Evolutionary conservation across 1,140 invertebrate species (phyloP).

Genomic region (Dendroctonus valens): DNA sequence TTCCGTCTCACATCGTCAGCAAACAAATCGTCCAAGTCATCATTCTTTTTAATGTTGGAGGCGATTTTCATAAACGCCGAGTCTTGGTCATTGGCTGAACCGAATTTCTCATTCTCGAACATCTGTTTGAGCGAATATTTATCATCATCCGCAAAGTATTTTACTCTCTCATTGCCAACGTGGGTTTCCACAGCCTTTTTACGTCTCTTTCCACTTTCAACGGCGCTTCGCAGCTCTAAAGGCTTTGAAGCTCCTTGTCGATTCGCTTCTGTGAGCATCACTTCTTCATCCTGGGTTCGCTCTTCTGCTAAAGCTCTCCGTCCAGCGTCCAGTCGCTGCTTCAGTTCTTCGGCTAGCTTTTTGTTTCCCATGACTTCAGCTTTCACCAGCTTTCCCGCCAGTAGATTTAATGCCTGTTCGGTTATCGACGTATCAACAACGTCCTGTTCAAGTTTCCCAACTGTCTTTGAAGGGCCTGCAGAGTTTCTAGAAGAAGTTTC

Average conservation of each 20-base stretch:
- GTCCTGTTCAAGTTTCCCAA: too few species aligned
- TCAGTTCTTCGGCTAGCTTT: constrained; percentile 67
- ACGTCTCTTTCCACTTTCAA: constrained; percentile 49
- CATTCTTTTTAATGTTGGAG: constrained; percentile 67
- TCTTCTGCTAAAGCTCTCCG: constrained; percentile 56
- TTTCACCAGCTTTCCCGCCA: constrained; percentile 85
- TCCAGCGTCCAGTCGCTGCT: constrained; percentile 71
- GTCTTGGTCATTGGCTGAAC: constrained; percentile 77
- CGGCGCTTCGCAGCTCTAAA: constrained; percentile 48
- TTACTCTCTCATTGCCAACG: constrained; percentile 66
- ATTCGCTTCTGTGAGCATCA: constrained; percentile 73
- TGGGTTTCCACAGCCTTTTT: constrained; percentile 73
- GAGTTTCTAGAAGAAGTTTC: too few species aligned
- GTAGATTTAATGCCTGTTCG: constrained; percentile 82
- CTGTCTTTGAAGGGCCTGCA: too few species aligned
- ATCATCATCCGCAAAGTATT: constrained; percentile 91
- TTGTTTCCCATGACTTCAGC: constrained; percentile 86
- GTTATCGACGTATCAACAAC: constrained; percentile 35
- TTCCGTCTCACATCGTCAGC: constrained; percentile 68
- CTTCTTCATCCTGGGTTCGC: constrained; percentile 51
- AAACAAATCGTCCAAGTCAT: constrained; percentile 86
- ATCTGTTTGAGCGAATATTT: constrained; percentile 82
- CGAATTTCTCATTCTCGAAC: constrained; percentile 88
- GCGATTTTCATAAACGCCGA: constrained; percentile 75
- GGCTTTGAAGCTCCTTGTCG: constrained; percentile 63